A percentile compares a stretch with the other conserved stretches of the same genome.
phyloP scores from a whole-genome alignment of 2,888 invertebrate species.

The Venusia cambrica region DNA sequence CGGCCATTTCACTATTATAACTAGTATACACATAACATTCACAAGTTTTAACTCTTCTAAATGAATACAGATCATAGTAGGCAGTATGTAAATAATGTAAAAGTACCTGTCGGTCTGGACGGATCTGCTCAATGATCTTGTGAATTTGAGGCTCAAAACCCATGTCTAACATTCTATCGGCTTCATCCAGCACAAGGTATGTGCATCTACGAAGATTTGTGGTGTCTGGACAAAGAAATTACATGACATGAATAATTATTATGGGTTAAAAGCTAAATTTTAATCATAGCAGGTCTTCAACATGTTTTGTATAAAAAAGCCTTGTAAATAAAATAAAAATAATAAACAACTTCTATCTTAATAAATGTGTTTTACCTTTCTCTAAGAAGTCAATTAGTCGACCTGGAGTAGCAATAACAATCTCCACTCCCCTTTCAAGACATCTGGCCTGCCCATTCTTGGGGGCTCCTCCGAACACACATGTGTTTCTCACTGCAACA shows the following conservation, averaged over 20 bases:
- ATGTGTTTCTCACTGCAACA: constrained; percentile 93
- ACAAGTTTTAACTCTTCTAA: too few species aligned
- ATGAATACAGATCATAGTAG: constrained; percentile 99
- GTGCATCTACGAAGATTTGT: constrained; percentile 93
- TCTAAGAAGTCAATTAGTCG: constrained; percentile 97
- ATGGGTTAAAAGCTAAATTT: too few species aligned
- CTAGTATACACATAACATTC: too few species aligned
- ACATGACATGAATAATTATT: neutral
- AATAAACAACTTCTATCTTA: too few species aligned
- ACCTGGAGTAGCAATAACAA: constrained; percentile 97
- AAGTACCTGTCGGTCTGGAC: constrained; percentile 93
- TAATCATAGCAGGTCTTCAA: too few species aligned
- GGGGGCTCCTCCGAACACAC: constrained; percentile 98
- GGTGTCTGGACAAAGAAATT: constrained; percentile 62
- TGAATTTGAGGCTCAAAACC: constrained; percentile 98
- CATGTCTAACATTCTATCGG: constrained; percentile 99
- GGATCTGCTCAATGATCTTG: constrained; percentile 96
- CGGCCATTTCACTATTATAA: too few species aligned
- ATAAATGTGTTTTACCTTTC: constrained; percentile 73
- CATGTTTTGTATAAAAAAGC: too few species aligned
- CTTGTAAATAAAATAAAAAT: too few species aligned
- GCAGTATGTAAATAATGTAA: constrained; percentile 53
- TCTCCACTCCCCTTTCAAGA: constrained; percentile 93
- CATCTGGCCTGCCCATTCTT: constrained; percentile 95
- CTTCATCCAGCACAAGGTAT: constrained; percentile 91